A percentile compares a stretch with the other conserved stretches of the same genome.
Conservation (phyloP, 1,140 invertebrate species). For the Diplogasteroides magnus region DNA sequence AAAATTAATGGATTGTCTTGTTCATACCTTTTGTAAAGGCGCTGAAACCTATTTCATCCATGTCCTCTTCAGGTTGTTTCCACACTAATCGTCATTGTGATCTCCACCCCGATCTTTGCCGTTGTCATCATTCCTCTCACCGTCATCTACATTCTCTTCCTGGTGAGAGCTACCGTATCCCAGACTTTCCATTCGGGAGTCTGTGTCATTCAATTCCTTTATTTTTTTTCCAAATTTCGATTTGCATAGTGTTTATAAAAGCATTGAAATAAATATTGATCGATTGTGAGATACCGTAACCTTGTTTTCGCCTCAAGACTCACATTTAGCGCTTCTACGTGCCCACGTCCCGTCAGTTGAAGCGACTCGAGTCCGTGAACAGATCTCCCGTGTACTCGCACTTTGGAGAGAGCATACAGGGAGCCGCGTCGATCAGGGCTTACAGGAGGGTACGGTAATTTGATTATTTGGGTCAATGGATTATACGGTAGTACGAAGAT, state of each 20-base stretch:
- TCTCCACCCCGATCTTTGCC: slow-evolving; percentile 62
- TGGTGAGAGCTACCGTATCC: slow-evolving; percentile 54
- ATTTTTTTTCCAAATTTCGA: too few relatives aligned
- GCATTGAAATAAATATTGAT: too few relatives aligned
- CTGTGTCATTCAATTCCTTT: too few relatives aligned
- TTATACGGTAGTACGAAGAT: background rate
- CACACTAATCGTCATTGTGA: slow-evolving; percentile 61
- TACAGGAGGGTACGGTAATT: slow-evolving; percentile 49
- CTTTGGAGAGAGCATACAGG: slow-evolving; percentile 64
- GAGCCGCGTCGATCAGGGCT: slow-evolving; percentile 58
- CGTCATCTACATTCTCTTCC: slow-evolving; percentile 63
- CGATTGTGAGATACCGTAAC: too few relatives aligned
- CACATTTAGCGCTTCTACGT: slow-evolving; percentile 58
- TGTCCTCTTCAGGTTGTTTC: slow-evolving; percentile 44
- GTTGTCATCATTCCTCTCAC: slow-evolving; percentile 61
- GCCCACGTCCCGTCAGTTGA: slow-evolving; percentile 61
- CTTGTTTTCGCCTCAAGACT: background rate
- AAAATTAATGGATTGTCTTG: too few relatives aligned
- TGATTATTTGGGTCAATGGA: too few relatives aligned
- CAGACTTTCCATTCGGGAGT: too few relatives aligned
- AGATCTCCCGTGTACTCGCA: slow-evolving; percentile 62
- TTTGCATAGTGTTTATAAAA: too few relatives aligned
- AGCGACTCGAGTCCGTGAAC: slow-evolving; percentile 59
- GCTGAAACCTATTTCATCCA: too few relatives aligned
- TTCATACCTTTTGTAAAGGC: too few relatives aligned